These are phyloP conservation scores for Boloria selene DNA, from an alignment of 2,888 invertebrate species.

Conservation along the genomic window DNA sequence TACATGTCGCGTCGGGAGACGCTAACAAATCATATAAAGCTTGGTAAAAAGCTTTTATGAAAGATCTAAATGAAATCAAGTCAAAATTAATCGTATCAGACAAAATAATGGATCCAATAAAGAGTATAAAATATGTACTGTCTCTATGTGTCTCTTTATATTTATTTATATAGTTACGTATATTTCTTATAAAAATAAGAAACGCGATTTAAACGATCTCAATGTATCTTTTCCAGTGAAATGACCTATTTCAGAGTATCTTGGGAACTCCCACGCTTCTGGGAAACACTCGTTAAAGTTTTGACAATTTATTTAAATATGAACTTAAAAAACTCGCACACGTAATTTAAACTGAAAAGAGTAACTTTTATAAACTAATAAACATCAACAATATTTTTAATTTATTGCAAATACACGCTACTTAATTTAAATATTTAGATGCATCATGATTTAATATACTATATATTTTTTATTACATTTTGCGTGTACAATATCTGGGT, in stretches of 20 bases:
- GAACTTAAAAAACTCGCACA: conserved; percentile 46
- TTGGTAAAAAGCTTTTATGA: conserved; percentile 13
- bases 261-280: conserved; percentile 64
- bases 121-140: not conserved
- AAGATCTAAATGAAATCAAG: conserved; percentile 13
- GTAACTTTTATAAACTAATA: not conserved
- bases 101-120: conserved; percentile 27
- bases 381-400: not conserved
- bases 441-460: no score
- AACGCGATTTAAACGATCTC: conserved; percentile 41
- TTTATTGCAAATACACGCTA: no score
- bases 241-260: conserved; percentile 57
- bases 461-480: no score
- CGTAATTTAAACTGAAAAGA: conserved; percentile 21
- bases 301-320: conserved; percentile 65
- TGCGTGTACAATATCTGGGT: no score
- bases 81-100: conserved; percentile 17
- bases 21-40: not conserved
- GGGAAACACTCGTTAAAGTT: conserved; percentile 63
- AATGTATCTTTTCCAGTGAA: conserved; percentile 52
- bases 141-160: not conserved
- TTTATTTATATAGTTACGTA: conserved; percentile 16
- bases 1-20: not conserved
- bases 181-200: conserved; percentile 45
- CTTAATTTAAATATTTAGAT: no score